phyloP scores from a whole-genome alignment of 2,113 vertebrate species.

The Vicugna pacos region DNA sequence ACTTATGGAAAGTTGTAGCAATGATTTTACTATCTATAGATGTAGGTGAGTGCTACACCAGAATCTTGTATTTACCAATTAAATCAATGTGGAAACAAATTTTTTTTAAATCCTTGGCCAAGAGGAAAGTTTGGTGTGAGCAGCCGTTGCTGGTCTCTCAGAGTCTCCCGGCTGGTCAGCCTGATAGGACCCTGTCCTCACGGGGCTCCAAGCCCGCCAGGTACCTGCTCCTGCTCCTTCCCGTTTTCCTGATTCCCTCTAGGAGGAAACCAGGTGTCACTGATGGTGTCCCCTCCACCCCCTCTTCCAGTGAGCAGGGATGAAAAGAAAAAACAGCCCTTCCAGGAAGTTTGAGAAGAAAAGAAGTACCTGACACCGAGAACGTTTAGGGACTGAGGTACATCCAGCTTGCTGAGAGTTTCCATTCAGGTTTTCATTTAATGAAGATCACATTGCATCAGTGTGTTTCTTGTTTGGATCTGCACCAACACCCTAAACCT shows the following conservation, averaged over 20 bases:
- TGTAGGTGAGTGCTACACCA: neutral
- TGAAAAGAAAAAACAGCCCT: neutral
- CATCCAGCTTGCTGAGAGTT: neutral
- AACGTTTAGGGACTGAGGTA: neutral
- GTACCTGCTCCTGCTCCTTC: neutral
- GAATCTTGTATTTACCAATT: neutral
- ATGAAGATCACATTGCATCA: neutral
- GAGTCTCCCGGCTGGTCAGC: neutral
- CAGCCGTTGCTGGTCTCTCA: neutral
- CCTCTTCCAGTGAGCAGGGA: neutral
- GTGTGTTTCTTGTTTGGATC: neutral
- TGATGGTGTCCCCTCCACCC: neutral
- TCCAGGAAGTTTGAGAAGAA: neutral
- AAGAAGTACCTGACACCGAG: neutral
- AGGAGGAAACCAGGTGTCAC: neutral
- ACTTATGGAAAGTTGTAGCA: neutral
- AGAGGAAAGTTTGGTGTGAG: neutral
- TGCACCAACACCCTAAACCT: neutral
- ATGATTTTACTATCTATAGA: neutral
- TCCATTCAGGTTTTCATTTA: neutral
- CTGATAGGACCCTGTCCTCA: neutral
- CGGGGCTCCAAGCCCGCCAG: accelerated
- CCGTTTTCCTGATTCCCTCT: neutral
- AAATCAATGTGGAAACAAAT: neutral
- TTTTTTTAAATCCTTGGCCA: neutral